A percentile compares a stretch with the other conserved stretches of the same genome.
phyloP scores from a whole-genome alignment of 2,113 vertebrate genomes.

The Mesembrinibis cayennensis region DNA sequence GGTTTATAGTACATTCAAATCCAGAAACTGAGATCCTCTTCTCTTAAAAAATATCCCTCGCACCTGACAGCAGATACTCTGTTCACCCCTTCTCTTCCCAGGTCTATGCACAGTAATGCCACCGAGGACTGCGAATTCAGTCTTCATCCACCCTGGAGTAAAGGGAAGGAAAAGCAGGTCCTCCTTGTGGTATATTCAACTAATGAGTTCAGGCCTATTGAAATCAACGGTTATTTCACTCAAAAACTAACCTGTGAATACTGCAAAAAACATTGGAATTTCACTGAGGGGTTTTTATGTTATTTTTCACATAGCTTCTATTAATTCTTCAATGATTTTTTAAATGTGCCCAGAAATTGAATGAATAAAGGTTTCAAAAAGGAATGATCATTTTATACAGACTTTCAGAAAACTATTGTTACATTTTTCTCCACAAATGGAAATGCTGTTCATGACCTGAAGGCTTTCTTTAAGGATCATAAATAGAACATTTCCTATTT shows the following conservation, averaged over 20 bases:
- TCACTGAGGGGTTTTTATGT: neutral
- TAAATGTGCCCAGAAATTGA: neutral
- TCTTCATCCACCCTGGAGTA: neutral
- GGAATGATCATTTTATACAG: neutral
- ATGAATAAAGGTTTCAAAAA: neutral
- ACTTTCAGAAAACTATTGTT: neutral
- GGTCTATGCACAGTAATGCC: neutral
- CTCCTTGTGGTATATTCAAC: neutral
- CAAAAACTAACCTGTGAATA: neutral
- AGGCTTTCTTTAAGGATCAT: neutral
- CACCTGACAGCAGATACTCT: neutral
- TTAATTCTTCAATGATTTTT: neutral
- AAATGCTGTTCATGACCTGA: neutral
- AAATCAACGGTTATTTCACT: neutral
- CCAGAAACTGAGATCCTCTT: neutral
- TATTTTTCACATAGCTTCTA: neutral
- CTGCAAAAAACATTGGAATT: neutral
- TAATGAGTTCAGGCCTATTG: neutral
- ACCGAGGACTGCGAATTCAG: neutral
- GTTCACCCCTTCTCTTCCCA: neutral
- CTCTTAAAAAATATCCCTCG: neutral
- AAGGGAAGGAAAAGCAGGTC: neutral
- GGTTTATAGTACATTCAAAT: neutral
- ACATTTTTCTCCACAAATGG: slow-evolving; percentile 16
- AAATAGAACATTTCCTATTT: neutral